A percentile compares a stretch with the other conserved stretches of the same genome.
These are phyloP conservation scores for Octopus bimaculoides DNA, from an alignment of 1,140 invertebrate species.

Conservation along the genomic window DNA sequence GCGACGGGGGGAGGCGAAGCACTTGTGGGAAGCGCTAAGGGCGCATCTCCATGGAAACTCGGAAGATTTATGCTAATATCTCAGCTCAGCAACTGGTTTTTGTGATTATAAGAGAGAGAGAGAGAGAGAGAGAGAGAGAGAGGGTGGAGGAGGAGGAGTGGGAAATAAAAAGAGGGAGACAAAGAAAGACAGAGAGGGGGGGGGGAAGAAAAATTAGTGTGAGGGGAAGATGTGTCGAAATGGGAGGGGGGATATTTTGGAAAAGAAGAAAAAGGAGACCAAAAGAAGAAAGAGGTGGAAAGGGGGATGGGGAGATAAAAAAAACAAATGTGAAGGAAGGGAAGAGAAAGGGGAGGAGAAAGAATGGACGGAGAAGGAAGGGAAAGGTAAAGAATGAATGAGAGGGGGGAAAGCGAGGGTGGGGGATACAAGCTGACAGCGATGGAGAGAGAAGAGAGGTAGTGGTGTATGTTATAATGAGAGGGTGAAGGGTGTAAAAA, in stretches of 20 bases:
- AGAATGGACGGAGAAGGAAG: neutral
- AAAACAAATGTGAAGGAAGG: neutral
- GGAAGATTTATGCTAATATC: too few species aligned
- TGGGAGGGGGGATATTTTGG: neutral
- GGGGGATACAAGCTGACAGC: neutral
- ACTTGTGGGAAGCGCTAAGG: too few species aligned
- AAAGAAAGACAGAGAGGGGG: neutral
- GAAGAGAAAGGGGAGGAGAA: neutral
- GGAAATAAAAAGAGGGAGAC: neutral
- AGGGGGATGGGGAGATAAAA: neutral
- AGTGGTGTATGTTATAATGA: neutral
- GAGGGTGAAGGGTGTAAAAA: neutral
- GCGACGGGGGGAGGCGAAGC: too few species aligned
- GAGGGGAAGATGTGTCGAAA: neutral
- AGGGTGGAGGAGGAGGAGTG: neutral
- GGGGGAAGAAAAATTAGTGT: neutral
- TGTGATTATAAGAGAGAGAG: neutral
- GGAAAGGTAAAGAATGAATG: neutral
- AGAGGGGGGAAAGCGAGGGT: neutral
- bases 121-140: neutral
- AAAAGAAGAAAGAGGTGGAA: neutral
- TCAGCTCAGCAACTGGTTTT: too few species aligned
- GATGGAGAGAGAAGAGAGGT: slow-evolving; percentile 15
- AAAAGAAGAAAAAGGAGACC: neutral
- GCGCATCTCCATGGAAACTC: too few species aligned